Base-by-base conservation (phyloP, 2,113 vertebrate species). In the Megaceryle maxima region DNA sequence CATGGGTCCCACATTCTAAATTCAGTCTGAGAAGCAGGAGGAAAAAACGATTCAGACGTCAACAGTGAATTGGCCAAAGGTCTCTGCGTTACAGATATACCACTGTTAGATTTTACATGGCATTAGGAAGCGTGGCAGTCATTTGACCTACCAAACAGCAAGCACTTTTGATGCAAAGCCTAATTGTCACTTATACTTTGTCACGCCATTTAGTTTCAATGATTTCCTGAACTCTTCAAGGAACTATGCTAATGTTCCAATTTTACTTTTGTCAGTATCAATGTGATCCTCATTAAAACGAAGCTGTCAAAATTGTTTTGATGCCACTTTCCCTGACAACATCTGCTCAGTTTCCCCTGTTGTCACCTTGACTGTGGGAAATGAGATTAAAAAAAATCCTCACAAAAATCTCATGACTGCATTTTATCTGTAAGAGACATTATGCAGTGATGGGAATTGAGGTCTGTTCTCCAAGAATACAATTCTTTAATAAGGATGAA, bases 101-200 rank as follows among this genome's bases (percentile, higher is more conserved):
- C 91, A 96, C 96, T 96, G 97, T 97, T 97, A 93, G 44, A 94
- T 95, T 96, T 96, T 94, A 80, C 89, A 95, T 24, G 75, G 90
- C 94, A 81, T 96, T 95, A 93, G 94, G 94, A 97, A 97, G 94
- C 91, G 63, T 98, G 96, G 96, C 93, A 97, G 94, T 97, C 97
- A 98, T 97, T 97, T 97, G 98, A 98, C 97, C 97, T 96, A 95
- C 89, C 86, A 93, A 96, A 94, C 94, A 97, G 92, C 94, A 79
- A 97, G 95, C 85, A 95, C 94, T 97, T 97, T 96, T 98, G 92
- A 97, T 97, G 88, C 94, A 96, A 94, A 93, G 90, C 87, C 87
- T 97, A 97, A 97, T 94, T 97, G 94, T 96, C 94, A 95, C 96
- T 97, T 97, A 94, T 78, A 84, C 75, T 97, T 92, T 89, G 96